Conservation (phyloP, 2,888 invertebrate species). For the Scaptomyza parva region DNA sequence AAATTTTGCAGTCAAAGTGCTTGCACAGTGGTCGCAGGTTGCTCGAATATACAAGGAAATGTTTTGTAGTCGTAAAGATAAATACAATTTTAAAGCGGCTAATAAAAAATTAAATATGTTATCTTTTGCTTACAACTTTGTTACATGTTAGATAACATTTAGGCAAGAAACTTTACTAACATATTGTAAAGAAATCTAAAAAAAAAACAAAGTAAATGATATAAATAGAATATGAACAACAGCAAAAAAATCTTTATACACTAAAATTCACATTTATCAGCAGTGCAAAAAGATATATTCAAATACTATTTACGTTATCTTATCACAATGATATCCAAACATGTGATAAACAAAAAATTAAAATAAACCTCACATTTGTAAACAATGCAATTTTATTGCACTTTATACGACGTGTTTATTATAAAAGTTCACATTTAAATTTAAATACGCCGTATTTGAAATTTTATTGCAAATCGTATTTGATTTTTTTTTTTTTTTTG, state of each 20-base stretch:
- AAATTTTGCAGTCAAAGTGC: slow-evolving; percentile 62
- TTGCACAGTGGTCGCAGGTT: slow-evolving; percentile 51
- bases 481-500: neutral
- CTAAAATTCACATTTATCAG: neutral
- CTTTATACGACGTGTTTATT: slow-evolving; percentile 1
- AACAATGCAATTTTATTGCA: slow-evolving; percentile 15
- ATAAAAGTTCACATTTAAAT: neutral
- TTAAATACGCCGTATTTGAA: slow-evolving; percentile 3
- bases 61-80: neutral
- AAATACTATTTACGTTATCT: neutral
- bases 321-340: slow-evolving; percentile 6
- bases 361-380: neutral
- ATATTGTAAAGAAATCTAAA: too few species aligned
- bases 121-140: neutral
- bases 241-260: too few species aligned
- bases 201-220: too few species aligned
- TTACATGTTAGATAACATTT: neutral
- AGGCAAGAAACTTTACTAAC: too few species aligned
- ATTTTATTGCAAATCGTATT: slow-evolving; percentile 9
- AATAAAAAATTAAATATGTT: neutral
- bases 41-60: slow-evolving; percentile 2
- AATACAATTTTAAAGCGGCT: neutral
- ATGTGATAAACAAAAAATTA: neutral
- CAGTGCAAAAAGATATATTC: neutral
- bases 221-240: too few species aligned